Evolutionary conservation across 64 coral and sea anemone species (phyloP).

Genomic region (Trachythela sp.): DNA sequence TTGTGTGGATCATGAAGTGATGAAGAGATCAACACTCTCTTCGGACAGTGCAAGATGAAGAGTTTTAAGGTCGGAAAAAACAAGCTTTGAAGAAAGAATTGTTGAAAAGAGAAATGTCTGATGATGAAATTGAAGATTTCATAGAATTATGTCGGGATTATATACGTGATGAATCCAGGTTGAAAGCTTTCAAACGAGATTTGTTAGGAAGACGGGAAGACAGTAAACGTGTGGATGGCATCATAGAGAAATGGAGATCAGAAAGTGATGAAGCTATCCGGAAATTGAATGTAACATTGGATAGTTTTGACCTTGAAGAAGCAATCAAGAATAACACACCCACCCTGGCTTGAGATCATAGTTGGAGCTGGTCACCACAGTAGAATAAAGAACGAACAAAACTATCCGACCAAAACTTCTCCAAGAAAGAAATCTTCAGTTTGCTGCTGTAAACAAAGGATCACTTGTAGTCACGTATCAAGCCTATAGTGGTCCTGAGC

Average conservation of each 20-base stretch:
- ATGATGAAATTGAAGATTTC: neutral
- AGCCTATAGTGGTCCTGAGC: constrained; percentile 15
- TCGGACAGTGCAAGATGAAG: neutral
- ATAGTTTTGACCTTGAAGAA: constrained; percentile 7
- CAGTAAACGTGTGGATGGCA: neutral
- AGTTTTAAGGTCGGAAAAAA: neutral
- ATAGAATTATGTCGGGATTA: neutral
- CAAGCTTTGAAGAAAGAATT: neutral
- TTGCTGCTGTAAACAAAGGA: constrained; percentile 23
- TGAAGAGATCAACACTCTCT: neutral
- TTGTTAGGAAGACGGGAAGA: too few species aligned
- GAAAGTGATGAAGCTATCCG: constrained; percentile 56
- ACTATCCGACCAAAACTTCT: constrained; percentile 46
- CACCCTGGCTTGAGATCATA: constrained; percentile 62
- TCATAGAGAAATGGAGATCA: constrained; percentile 2
- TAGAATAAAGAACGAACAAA: constrained; percentile 40
- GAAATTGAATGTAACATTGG: constrained; percentile 20
- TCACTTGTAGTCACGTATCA: constrained; percentile 37
- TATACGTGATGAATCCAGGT: neutral
- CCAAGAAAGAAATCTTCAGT: neutral
- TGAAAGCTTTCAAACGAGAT: neutral
- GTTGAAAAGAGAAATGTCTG: neutral
- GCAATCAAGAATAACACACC: neutral
- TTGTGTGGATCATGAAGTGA: neutral
- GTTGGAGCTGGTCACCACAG: constrained; percentile 63